phyloP scores from a whole-genome alignment of 1,140 invertebrate species.

The Daktulosphaira vitifoliae region DNA sequence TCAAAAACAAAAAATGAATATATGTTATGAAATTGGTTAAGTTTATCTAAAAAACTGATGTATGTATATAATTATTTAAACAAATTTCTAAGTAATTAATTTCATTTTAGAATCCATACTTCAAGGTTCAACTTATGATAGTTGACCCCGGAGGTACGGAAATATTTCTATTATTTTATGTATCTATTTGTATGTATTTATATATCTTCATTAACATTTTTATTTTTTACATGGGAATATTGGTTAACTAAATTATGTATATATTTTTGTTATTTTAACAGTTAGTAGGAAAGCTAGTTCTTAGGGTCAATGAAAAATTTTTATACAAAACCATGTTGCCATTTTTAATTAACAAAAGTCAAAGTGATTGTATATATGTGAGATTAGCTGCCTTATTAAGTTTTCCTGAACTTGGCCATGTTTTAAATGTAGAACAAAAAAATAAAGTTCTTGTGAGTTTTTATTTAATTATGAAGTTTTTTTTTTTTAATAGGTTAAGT shows the following conservation, averaged over 20 bases:
- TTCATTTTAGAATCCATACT: no score
- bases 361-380: constrained; percentile 28
- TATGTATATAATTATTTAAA: no score
- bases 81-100: no score
- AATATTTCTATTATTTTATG: no score
- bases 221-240: neutral
- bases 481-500: neutral
- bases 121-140: no score
- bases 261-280: constrained; percentile 11
- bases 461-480: neutral
- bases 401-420: constrained; percentile 28
- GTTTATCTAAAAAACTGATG: no score
- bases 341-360: constrained; percentile 24
- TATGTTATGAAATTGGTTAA: no score
- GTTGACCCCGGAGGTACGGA: no score
- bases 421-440: constrained; percentile 7
- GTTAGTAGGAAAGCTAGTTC: constrained; percentile 29
- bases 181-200: no score
- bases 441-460: constrained; percentile 13
- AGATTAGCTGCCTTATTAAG: constrained; percentile 26
- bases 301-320: neutral
- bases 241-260: neutral
- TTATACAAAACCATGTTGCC: constrained; percentile 19
- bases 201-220: no score
- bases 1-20: no score